Evolutionary conservation across 2,888 invertebrate genomes (phyloP), one percentile per base, ranked within the genome.

Genomic region (Biston stratarius): DNA sequence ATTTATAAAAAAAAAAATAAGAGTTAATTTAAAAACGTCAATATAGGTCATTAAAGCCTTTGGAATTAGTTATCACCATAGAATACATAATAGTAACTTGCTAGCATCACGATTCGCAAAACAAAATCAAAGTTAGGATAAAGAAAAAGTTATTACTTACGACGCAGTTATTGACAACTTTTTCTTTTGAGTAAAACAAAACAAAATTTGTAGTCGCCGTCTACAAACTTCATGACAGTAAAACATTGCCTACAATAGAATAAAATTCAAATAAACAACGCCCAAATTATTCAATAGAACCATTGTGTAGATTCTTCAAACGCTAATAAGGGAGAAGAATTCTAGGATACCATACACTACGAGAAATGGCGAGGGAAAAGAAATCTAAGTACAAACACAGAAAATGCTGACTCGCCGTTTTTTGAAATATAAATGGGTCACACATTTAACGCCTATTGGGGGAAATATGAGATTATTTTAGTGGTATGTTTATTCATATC

Each of bases 261-360:
- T 61, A 61, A 57, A 64, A 52, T 36, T 58, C 36, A 11, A 38
- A 57, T 57, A 52, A 64, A 52, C 38, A 52, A 64, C 24, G 15
- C 12, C 40, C 38, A 52, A 52, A 64, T 45, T 61, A 61, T 61
- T 52, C 53, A 24, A 24, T 12, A 24, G 24, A 53, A 40, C 55
- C 55, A 55, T 55, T 55, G 55, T 55, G 53, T 40, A 34, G 53
- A 53, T 40, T 15, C 53, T 53, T 34, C 9, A 14, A 52, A 14
- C 52, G n/a, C 36, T 52, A 52, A 52, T 55, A 55, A 42, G 55
- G 55, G 24, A 42, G 24, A 48, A 48, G 38, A 48, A 55, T 42
- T 38, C 45, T 34, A 45, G 45, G 45, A 48, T 38, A 38, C n/a
- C 38, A 14, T 57, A 45, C 45, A 57, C 34, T 45, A 45, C 6